Base-by-base conservation (phyloP, 1,140 invertebrate species). In the Anoplolepis gracilipes region DNA sequence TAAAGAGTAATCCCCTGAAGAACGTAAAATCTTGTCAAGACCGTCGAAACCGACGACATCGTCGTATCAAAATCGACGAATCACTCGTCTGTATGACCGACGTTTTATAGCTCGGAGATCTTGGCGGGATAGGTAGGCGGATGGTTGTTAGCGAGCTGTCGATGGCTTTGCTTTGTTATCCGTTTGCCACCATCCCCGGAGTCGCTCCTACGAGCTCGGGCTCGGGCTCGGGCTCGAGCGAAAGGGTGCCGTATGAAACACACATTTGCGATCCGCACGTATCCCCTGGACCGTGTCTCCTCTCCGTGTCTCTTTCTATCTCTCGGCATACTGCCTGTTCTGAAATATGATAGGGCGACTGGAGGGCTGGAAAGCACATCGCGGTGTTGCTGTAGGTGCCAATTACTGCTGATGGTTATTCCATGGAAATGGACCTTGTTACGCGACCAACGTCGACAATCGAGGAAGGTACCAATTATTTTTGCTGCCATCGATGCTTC, bases 381-480 rank as follows among this genome's bases (percentile, higher is more conserved):
- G 76, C 76, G 89, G 88, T 87, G 87, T 87, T 91, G 85, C 88
- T 91, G 88, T 90, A 93, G 92, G 92, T 94, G 94, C 94, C 94
- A 95, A 95, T 95, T 95, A 95, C 92, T 89, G 91, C 84, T 94
- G 94, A 95, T 95, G 93, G 94, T 93, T 95, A 95, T 95, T 94
- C 93, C 92, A 95, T 95, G 94, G 93, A 95, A 95, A 95, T 95
- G 92, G 93, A 92, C 93, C 94, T 94, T 94, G 94, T 95, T 94
- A 94, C 92, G 89, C 87, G 88, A 53, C 46, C 67, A 77, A 82
- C 87, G 91, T 90, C 91, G 92, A 91, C 91, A 94, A 94, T 93
- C 92, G 78, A 90, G 78, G 86, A 92, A 94, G 92, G 93, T 92
- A 92, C 92, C 94, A 95, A 94, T 95, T 95, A 95, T 94, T 93